Base-by-base conservation (phyloP, 2,888 invertebrate species). In the Magallana nippona region DNA sequence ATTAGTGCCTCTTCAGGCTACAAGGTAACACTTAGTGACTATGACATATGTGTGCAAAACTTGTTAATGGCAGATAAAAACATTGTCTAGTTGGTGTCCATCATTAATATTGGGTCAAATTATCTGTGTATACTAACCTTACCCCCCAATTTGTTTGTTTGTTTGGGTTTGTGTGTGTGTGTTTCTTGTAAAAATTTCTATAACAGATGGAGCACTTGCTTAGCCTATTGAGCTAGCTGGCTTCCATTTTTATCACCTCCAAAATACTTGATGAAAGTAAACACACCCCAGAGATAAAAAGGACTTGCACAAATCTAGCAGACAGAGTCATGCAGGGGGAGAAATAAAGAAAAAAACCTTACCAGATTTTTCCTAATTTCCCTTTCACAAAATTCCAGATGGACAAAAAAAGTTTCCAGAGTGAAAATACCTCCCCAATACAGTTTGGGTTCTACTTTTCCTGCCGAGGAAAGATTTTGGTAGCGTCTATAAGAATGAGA, bases 181-280 rank as follows among this genome's bases (percentile, higher is more conserved):
- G 27, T 22, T 63, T 22, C 22, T 63, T 10, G 2, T 27, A 10
- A 11, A 22, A 27, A 11, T 27, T 22, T 22, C 10, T 71, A 71
- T 22, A 71, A 71, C 71, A 71, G 13, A 71, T 71, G 71, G 71
- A 71, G 32, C 22, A 27, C 22, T 71, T 71, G 22, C 71, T 71
- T 32, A 22, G 32, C 15, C 19, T 27, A 15, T 27, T 71, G 71
- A 71, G 71, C 27, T 27, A 27, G 32, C 71, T 71, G 71, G 71
- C 15, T 71, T 71, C 71, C 71, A 71, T 71, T 71, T 71, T 71
- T 71, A 71, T 71, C 71, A 71, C 71, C 71, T 71, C 71, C 13
- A 71, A 71, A 71, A 44, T 71, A 32, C 71, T 71, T 71, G 71
- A 71, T 71, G 71, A 71, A 71, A 71, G 71, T 27, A 71, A 71